Evolutionary conservation across 2,113 vertebrate genomes (phyloP).

Genomic region (Lasiurus borealis): DNA sequence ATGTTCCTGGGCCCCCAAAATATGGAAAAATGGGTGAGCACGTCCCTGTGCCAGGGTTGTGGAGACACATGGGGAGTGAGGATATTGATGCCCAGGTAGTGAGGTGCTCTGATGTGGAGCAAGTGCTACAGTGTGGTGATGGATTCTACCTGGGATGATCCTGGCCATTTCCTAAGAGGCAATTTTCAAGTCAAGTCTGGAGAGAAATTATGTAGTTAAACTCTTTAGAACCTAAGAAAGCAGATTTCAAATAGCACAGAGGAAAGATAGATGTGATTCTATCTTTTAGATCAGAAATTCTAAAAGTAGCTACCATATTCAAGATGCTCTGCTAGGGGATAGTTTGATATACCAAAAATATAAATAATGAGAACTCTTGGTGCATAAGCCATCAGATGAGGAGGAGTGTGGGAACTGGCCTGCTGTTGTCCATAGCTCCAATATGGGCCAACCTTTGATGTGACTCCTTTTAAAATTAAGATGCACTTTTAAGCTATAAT

Average conservation of each 20-base stretch:
- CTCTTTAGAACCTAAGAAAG: neutral
- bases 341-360: neutral
- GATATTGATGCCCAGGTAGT: accelerated
- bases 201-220: neutral
- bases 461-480: neutral
- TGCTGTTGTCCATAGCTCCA: neutral
- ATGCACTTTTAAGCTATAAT: neutral
- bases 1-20: neutral
- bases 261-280: neutral
- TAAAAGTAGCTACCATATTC: neutral
- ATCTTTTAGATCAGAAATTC: neutral
- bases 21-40: neutral
- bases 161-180: neutral
- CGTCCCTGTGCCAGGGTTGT: neutral
- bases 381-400: neutral
- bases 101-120: accelerated
- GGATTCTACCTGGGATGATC: neutral
- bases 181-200: neutral
- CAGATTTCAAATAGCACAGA: conserved; percentile 14
- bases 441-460: neutral
- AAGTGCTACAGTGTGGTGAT: accelerated
- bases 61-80: neutral
- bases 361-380: neutral
- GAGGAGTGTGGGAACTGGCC: neutral
- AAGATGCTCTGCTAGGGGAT: neutral